These are phyloP conservation scores for Emydocephalus ijimae DNA, from an alignment of 2,113 vertebrate genomes.

Conservation along the genomic window DNA sequence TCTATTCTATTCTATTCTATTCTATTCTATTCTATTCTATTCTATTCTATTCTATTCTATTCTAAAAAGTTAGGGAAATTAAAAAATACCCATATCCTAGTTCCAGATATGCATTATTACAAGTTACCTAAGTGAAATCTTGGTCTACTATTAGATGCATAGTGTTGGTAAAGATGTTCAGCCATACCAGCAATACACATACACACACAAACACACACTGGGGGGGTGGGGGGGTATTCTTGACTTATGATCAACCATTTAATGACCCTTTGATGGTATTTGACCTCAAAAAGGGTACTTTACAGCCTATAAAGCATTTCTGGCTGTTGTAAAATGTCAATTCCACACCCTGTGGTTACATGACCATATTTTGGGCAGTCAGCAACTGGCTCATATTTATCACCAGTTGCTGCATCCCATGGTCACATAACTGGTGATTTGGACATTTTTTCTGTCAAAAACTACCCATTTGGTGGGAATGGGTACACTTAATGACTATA, in stretches of 20 bases:
- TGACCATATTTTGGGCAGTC: not conserved
- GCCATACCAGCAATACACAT: not conserved
- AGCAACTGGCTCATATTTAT: not conserved
- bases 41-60: no score
- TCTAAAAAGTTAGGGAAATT: not conserved
- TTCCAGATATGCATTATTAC: not conserved
- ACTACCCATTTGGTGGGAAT: not conserved
- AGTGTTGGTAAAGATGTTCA: not conserved
- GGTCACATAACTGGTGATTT: not conserved
- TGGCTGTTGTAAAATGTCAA: not conserved
- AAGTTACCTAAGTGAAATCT: not conserved
- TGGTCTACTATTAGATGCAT: not conserved
- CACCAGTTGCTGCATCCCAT: not conserved
- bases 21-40: no score
- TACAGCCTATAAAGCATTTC: no score
- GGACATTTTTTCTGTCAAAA: not conserved
- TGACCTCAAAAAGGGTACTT: no score
- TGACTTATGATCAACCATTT: not conserved
- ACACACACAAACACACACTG: not conserved
- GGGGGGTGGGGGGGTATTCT: no score
- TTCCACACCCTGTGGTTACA: not conserved
- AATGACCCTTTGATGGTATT: not conserved
- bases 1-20: no score
- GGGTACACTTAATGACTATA: not conserved
- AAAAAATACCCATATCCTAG: not conserved